Evolutionary conservation across 1,140 invertebrate genomes (phyloP), one percentile per base, ranked within the genome.

Genomic region (Panagrolaimus sp.): DNA sequence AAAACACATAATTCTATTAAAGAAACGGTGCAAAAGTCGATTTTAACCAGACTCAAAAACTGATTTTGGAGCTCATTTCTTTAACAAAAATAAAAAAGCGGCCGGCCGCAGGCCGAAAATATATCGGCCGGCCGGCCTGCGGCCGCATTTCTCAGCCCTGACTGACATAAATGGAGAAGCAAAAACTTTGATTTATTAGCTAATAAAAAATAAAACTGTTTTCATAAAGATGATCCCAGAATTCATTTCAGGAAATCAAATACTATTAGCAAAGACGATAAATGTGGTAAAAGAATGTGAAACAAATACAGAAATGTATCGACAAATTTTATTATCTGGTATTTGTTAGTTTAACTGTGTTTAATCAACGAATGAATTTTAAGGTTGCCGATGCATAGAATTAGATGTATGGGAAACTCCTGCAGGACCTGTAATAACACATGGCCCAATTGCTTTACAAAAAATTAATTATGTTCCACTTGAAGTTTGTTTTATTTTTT

Each of bases 341-440:
- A 4, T 38, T 2, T 38, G 2, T 38, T 38, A 38, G 7, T 38
- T 38, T 38, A 38, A 38, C 31, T 38, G 31, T n/a, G n/a, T n/a
- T n/a, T n/a, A 38, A 38, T 38, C 7, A 38, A 38, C 31, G 7
- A 4, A 38, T 4, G 31, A 7, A 38, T 38, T 38, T 38, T 38
- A 38, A 38, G 31, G 31, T 23, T 86, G 85, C 74, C 81, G 85
- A 0, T 96, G 93, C 82, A 92, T 96, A 1, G 93, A 96, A 80
- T 86, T 96, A 65, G 92, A 96, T 84, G 93, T 92, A 82, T 94
- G 91, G 91, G 92, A 96, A 80, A 92, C 92, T n/a, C 31, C n/a
- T 14, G 13, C 43, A 44, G 73, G 48, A 9, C 72, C 72, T 1
- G 72, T 73, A 7, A 73, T 73, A 9, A 73, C 72, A 0, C 72